Evolutionary conservation across 2,797 vertebrate genomes (phyloP), one percentile per base, ranked within the genome.

Genomic region (Ambastaia sidthimunki): DNA sequence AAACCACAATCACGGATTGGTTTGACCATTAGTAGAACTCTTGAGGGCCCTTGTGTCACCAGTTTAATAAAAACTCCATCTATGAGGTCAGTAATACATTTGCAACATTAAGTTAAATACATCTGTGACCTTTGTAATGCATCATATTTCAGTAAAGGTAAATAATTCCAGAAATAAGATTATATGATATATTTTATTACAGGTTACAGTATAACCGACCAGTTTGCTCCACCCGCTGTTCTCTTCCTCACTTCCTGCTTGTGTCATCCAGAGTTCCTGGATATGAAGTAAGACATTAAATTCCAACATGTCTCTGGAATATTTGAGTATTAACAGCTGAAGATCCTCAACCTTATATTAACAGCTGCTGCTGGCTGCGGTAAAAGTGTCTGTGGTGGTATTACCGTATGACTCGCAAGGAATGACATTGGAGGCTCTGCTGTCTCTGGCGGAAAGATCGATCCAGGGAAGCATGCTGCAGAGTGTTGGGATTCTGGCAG

Each of bases 221-320:
- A 25, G 9, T 76, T 48, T 62, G 83, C 52, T 10, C 54, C 21
- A 28, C 23, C 1, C 37, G 25, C 80, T 59, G 76, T 23, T 6
- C 52, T 67, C 68, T 80, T 34, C 21, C 76, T 9, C 86, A 86
- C 9, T 67, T 96, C 15, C 76, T 97, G 63, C 89, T 97, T 77
- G 80, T 97, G 86, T 97, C 95, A 18, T 92, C 93, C 52, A 91
- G 83, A 83, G 84, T 95, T 67, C 95, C 95, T 52, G 95, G 95
- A 6, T 95, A 94, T 77, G 96, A 97, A 94, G 96, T 96, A 63
- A 83, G 68, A 72, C 6, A 19, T 21, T 9, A 71, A 47, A 62
- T 11, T 18, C n/a, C 62, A 59, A 12, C 50, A 5, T 1, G 0
- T 55, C 7, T 19, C 13, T 7, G n/a, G 13, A 55, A 37, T 28